Evolutionary conservation across 2,113 vertebrate species (phyloP).

Genomic region (Indri indri): DNA sequence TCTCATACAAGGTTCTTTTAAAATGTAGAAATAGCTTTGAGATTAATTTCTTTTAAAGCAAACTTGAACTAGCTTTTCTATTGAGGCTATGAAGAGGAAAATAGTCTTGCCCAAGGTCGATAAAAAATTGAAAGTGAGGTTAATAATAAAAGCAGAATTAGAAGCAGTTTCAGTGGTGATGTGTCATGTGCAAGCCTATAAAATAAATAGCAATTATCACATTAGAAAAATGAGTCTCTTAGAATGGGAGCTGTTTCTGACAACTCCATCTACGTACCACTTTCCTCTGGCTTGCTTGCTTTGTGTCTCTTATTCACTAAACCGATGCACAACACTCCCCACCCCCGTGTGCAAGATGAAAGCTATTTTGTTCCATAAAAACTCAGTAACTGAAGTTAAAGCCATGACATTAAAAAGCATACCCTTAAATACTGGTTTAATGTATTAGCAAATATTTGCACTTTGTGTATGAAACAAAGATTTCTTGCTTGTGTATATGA

Average conservation of each 20-base stretch:
- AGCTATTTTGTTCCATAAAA: constrained; percentile 73
- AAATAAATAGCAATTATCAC: constrained; percentile 88
- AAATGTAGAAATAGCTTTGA: constrained; percentile 77
- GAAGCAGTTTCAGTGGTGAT: constrained; percentile 81
- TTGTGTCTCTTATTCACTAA: constrained; percentile 76
- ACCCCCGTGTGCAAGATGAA: constrained; percentile 65
- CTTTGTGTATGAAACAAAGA: not conserved
- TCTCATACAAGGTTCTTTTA: constrained; percentile 79
- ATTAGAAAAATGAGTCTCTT: constrained; percentile 80
- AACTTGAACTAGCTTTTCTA: constrained; percentile 78
- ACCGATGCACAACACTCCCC: constrained; percentile 69
- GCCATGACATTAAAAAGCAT: constrained; percentile 13
- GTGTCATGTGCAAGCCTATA: constrained; percentile 81
- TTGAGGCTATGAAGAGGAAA: constrained; percentile 82
- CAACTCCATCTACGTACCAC: constrained; percentile 76
- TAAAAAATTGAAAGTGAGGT: constrained; percentile 83
- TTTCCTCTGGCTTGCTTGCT: constrained; percentile 72
- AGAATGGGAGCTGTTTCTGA: constrained; percentile 77
- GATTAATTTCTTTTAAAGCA: constrained; percentile 82
- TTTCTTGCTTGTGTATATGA: not conserved
- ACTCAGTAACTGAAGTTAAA: constrained; percentile 67
- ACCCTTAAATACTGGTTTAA: constrained; percentile 43
- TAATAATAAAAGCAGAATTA: constrained; percentile 85
- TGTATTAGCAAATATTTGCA: not conserved
- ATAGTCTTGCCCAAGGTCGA: constrained; percentile 82